Evolutionary conservation across 2,797 vertebrate species (phyloP).

Genomic region (Enteromius treurensis): DNA sequence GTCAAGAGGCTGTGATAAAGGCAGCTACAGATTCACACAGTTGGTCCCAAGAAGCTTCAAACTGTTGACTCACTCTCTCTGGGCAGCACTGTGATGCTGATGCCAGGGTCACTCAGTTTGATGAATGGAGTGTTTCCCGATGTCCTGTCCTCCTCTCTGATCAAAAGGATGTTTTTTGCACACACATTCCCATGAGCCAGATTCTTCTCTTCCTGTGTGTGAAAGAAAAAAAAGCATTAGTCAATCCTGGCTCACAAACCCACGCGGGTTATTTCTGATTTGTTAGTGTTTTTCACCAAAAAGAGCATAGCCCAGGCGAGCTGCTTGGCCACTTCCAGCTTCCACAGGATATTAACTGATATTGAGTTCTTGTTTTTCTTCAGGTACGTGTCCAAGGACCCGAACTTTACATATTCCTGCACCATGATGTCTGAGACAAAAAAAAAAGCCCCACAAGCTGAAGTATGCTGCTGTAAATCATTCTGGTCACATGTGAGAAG

Average conservation of each 20-base stretch:
- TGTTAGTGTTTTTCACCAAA: constrained; percentile 79
- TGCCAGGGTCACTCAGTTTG: constrained; percentile 96
- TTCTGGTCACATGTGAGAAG: not conserved
- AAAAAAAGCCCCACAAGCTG: not conserved
- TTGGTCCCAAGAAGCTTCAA: not conserved
- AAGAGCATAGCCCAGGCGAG: constrained; percentile 98
- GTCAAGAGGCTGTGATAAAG: not conserved
- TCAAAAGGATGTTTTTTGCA: constrained; percentile 96
- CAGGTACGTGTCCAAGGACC: constrained; percentile 94
- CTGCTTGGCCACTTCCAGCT: constrained; percentile 96
- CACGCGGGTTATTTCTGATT: not conserved
- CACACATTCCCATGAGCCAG: constrained; percentile 94
- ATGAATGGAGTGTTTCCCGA: constrained; percentile 92
- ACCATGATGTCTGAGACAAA: constrained; percentile 90
- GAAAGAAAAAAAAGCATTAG: not conserved
- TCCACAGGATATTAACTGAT: constrained; percentile 91
- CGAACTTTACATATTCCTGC: constrained; percentile 96
- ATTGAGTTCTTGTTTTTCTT: constrained; percentile 89
- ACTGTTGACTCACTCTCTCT: constrained; percentile 86
- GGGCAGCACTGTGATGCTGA: constrained; percentile 91
- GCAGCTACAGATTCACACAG: not conserved
- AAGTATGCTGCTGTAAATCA: not conserved
- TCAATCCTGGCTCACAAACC: not conserved
- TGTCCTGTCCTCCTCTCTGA: constrained; percentile 93
- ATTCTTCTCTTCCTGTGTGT: constrained; percentile 88